These are phyloP conservation scores for Haliclona indistincta DNA, from an alignment of 37 sponge, comb jelly and placozoan species.

Conservation along the genomic window DNA sequence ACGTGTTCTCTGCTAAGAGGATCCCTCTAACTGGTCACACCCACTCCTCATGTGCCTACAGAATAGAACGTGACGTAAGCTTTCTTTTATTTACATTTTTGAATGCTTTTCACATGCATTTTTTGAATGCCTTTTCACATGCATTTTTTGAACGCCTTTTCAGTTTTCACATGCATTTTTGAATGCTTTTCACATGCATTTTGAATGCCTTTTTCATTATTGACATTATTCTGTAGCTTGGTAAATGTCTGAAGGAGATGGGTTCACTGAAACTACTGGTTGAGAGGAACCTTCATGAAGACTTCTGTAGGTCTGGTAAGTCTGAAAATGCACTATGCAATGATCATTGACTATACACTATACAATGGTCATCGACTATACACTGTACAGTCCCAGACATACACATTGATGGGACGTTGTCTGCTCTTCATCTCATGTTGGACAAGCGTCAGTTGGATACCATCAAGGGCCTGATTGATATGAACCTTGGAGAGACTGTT, in stretches of 20 bases:
- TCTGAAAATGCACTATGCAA: not conserved
- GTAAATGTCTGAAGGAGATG: constrained; percentile 80
- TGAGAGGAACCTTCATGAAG: constrained; percentile 89
- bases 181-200: not conserved
- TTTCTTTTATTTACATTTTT: not conserved
- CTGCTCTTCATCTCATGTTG: constrained; percentile 74
- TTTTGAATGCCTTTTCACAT: not conserved
- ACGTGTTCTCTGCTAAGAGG: constrained; percentile 86
- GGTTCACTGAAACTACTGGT: constrained; percentile 71
- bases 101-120: not conserved
- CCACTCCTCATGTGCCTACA: not conserved
- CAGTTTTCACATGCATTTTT: not conserved
- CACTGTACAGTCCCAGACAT: constrained; percentile 76
- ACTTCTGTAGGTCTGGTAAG: constrained; percentile 78
- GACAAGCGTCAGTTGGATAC: constrained; percentile 86
- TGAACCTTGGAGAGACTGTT: constrained; percentile 90
- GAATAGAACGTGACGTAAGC: constrained; percentile 2
- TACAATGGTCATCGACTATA: not conserved
- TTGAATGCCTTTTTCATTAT: not conserved
- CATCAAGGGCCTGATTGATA: constrained; percentile 85
- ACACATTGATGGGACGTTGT: constrained; percentile 63
- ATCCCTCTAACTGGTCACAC: not conserved
- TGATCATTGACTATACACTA: no score
- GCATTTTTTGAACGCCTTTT: constrained; percentile 1
- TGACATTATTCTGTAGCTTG: constrained; percentile 23